Percentiles rank a stretch among this genome's conserved stretches.
Conservation (phyloP, 2,888 invertebrate genomes). For the Tipula confusa region DNA sequence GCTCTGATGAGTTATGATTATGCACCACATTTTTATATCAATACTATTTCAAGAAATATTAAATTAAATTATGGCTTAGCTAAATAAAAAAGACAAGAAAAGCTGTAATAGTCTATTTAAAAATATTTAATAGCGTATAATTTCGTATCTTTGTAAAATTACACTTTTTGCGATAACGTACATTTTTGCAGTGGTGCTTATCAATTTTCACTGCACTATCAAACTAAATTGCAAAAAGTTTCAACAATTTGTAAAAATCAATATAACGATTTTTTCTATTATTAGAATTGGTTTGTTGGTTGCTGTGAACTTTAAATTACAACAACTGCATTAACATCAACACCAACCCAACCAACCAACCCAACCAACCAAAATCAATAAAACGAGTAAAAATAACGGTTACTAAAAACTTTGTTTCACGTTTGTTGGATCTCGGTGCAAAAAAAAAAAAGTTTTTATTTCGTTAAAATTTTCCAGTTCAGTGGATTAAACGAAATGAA, state of each 20-base stretch:
- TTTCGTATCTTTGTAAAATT: too few relatives aligned
- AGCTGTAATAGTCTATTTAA: too few relatives aligned
- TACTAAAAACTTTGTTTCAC: neutral
- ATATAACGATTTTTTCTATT: neutral
- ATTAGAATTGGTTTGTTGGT: neutral
- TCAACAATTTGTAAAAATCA: neutral
- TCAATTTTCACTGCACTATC: neutral
- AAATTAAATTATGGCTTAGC: too few relatives aligned
- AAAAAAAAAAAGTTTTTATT: neutral
- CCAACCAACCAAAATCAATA: neutral
- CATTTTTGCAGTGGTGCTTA: too few relatives aligned
- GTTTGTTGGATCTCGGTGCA: neutral
- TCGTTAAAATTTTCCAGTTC: slow-evolving; percentile 20
- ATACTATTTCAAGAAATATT: too few relatives aligned
- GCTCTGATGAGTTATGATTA: too few relatives aligned
- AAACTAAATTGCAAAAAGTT: neutral
- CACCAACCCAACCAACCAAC: too few relatives aligned
- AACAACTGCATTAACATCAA: neutral
- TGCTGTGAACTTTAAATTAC: neutral
- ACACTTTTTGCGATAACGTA: too few relatives aligned
- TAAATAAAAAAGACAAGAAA: too few relatives aligned
- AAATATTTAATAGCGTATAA: too few relatives aligned
- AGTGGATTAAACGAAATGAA: neutral
- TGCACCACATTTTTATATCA: too few relatives aligned
- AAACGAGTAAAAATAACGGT: neutral